phyloP scores from a whole-genome alignment of 2,113 vertebrate species.

The Caloenas nicobarica region DNA sequence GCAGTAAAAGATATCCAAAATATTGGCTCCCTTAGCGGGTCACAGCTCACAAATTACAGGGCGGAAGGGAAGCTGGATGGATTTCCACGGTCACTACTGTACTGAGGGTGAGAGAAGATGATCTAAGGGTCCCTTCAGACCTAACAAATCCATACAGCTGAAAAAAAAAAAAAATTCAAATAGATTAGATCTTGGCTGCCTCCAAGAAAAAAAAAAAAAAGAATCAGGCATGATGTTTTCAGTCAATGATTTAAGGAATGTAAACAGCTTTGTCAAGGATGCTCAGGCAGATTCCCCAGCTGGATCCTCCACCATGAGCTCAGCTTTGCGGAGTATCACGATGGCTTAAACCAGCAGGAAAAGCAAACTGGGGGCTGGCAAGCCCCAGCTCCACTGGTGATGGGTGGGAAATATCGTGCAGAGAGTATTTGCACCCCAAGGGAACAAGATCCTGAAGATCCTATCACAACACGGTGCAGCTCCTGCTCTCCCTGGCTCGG shows the following conservation, averaged over 20 bases:
- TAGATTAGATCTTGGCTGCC: constrained; percentile 19
- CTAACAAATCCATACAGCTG: constrained; percentile 1
- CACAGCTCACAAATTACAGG: not conserved
- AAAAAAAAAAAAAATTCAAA: not conserved
- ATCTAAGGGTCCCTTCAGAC: constrained; percentile 24
- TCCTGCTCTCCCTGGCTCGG: not conserved
- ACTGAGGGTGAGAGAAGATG: not conserved
- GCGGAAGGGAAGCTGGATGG: not conserved
- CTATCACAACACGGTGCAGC: accelerated
- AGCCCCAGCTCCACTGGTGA: not conserved
- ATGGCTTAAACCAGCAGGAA: not conserved
- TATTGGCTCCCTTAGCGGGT: not conserved
- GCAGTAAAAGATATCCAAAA: not conserved
- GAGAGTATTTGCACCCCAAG: not conserved
- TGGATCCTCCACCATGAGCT: not conserved
- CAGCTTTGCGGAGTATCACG: not conserved
- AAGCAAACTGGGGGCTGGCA: not conserved
- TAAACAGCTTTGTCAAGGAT: constrained; percentile 13
- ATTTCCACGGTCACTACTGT: not conserved
- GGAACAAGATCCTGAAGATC: accelerated
- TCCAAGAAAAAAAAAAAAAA: not conserved
- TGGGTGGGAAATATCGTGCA: accelerated
- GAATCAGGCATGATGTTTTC: not conserved
- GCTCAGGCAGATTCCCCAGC: not conserved
- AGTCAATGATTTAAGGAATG: constrained; percentile 5